Evolutionary conservation across 37 sponge, comb jelly and placozoan species (phyloP), one percentile per base, ranked within the genome.

Genomic region (Halichondria panicea): DNA sequence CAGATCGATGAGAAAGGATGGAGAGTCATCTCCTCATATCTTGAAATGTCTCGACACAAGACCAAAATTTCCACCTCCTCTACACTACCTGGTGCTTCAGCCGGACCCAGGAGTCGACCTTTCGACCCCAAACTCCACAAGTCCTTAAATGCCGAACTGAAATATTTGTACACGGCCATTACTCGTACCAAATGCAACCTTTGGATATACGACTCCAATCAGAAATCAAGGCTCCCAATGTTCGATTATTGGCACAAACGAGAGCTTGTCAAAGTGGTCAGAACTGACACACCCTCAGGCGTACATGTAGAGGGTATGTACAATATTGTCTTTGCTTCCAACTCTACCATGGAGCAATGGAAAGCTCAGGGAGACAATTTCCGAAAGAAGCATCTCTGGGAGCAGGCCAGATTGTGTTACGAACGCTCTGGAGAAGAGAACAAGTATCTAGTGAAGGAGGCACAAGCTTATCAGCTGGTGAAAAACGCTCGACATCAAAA

Each of bases 81-180:
- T 12, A 68, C 39, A 43, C 46, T 79, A 4, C 80, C 80, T 59
- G 80, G 70, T 15, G 55, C 61, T 13, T 37, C 12, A 11, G 0
- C 32, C 27, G 70, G 74, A 11, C 68, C 79, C 12, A 75, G 93
- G 39, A 67, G 75, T 45, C 34, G 45, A n/a, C 11, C 63, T 8
- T 93, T 93, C 68, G 80, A 89, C 38, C 68, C 84, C 15, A 58
- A 38, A 5, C 38, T 38, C 28, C 94, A 93, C 86, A 85, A 85
- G 31, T 73, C 82, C 7, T 75, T 93, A 42, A 83, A 78, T 74
- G 76, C 94, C n/a, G 94, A 93, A 53, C 87, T 93, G 19, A 93
- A 93, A 76, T 87, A 89, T 48, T 57, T 93, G 24, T 93, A 93
- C 77, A 93, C 94, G 24, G 94, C 94, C 21, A 41, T 93, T 4